phyloP scores from a whole-genome alignment of 2,888 invertebrate genomes.

The Ectemnius cavifrons region DNA sequence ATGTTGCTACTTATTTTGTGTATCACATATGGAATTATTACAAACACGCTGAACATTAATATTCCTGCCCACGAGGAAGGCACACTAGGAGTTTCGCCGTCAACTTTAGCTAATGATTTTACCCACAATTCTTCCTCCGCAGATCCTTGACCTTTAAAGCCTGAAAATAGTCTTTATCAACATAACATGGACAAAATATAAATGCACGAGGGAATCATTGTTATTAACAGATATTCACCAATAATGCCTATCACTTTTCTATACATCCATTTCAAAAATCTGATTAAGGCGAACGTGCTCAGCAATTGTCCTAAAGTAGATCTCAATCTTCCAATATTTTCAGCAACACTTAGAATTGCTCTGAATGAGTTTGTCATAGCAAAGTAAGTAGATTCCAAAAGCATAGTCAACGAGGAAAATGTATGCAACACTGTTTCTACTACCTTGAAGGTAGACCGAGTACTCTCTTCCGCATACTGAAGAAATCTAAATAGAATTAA shows the following conservation, averaged over 20 bases:
- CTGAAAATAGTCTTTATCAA: constrained; percentile 31
- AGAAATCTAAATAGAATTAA: constrained; percentile 82
- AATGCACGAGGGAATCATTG: neutral
- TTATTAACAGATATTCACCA: constrained; percentile 76
- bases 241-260: constrained; percentile 85
- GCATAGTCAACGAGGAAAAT: constrained; percentile 95
- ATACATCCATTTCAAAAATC: constrained; percentile 89
- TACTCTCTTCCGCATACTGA: constrained; percentile 93
- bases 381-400: constrained; percentile 97
- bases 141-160: constrained; percentile 68
- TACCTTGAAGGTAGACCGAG: constrained; percentile 95
- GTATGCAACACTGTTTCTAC: constrained; percentile 95
- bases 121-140: constrained; percentile 74
- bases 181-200: neutral
- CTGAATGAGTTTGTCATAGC: constrained; percentile 97
- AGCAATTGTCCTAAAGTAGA: constrained; percentile 92
- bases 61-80: constrained; percentile 36
- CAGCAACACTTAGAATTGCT: constrained; percentile 96
- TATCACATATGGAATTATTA: constrained; percentile 92
- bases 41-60: constrained; percentile 83
- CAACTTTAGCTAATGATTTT: constrained; percentile 73
- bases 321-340: constrained; percentile 92
- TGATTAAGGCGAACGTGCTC: constrained; percentile 91
- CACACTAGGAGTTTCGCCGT: constrained; percentile 21
- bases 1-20: constrained; percentile 69